Evolutionary conservation across 2,797 vertebrate species (phyloP), one percentile per base, ranked within the genome.

Genomic region (Tapera naevia): DNA sequence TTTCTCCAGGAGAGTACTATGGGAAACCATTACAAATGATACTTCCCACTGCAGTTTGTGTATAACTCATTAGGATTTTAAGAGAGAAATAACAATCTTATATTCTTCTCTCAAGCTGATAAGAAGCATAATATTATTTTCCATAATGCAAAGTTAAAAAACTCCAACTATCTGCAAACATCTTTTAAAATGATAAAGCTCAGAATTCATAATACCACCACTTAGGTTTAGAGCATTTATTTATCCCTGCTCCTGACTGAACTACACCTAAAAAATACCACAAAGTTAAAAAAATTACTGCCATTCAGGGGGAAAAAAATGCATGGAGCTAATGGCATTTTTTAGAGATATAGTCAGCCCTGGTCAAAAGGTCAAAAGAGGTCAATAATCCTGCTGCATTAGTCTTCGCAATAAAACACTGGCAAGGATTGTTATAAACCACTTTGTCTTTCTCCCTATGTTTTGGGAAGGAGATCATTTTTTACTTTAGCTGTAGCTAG

Each of bases 321-420:
- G 27, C 51, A 83, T 39, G 35, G 23, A 91, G 24, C 35, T 94
- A 95, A 83, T 37, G n/a, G 50, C 69, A 39, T 58, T 89, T 94
- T 93, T 94, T 43, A 64, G 89, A 88, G 62, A 70, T 70, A 62
- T 60, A 88, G 80, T 94, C 94, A 91, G 90, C 60, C 56, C 39
- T 93, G 90, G 91, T 93, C 66, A 90, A 62, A 93, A 93, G 73
- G 89, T 84, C 46, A 86, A 70, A 93, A 84, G 32, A 84, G 80
- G 80, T 88, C 93, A 94, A 73, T 94, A 88, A 91, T 91, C 62
- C 54, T 48, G 5, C 51, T 79, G 58, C 93, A 84, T 89, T 92
- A 73, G 39, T 79, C 51, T 79, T 94, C 90, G 56, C 58, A 90
- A 91, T 94, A 94, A 96, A 93, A 79, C 86, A 66, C 54, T 81